A percentile compares a stretch with the other conserved stretches of the same genome.
These are phyloP conservation scores for Nixonia krombeini DNA, from an alignment of 1,140 invertebrate species.

Conservation along the genomic window DNA sequence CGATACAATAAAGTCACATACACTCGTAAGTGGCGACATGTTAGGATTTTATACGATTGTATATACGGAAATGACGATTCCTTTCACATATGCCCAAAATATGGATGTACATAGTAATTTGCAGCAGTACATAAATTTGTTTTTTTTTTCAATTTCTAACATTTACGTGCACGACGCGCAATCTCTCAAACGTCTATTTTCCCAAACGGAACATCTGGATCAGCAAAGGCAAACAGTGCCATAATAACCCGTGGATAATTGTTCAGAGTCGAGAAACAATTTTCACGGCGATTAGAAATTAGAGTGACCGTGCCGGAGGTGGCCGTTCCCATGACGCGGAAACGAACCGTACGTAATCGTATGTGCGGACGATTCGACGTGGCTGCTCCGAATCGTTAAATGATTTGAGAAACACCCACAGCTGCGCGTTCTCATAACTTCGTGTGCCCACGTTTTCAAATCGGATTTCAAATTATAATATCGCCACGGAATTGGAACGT, in stretches of 20 bases:
- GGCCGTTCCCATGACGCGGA: slow-evolving; percentile 67
- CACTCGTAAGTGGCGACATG: no score
- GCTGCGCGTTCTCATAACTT: slow-evolving; percentile 32
- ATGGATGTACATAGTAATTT: no score
- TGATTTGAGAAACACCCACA: slow-evolving; percentile 62
- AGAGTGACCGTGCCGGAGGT: slow-evolving; percentile 48
- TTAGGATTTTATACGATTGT: no score
- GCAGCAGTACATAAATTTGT: no score
- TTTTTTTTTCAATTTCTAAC: no score
- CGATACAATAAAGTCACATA: no score
- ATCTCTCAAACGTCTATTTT: slow-evolving; percentile 4
- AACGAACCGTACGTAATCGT: slow-evolving; percentile 65
- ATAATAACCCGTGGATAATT: slow-evolving; percentile 64
- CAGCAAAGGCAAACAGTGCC: slow-evolving; percentile 19
- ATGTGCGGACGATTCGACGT: slow-evolving; percentile 62
- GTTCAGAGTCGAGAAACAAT: slow-evolving; percentile 54
- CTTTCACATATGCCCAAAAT: no score
- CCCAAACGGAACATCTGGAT: slow-evolving; percentile 47
- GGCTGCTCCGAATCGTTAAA: slow-evolving; percentile 57
- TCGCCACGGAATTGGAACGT: neutral
- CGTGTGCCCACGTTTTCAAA: neutral
- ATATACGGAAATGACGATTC: no score
- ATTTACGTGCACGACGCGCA: no score
- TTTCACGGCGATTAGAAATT: slow-evolving; percentile 70
- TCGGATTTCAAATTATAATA: neutral